Base-by-base conservation (phyloP, 1,140 invertebrate species). In the Drosophila eugracilis region DNA sequence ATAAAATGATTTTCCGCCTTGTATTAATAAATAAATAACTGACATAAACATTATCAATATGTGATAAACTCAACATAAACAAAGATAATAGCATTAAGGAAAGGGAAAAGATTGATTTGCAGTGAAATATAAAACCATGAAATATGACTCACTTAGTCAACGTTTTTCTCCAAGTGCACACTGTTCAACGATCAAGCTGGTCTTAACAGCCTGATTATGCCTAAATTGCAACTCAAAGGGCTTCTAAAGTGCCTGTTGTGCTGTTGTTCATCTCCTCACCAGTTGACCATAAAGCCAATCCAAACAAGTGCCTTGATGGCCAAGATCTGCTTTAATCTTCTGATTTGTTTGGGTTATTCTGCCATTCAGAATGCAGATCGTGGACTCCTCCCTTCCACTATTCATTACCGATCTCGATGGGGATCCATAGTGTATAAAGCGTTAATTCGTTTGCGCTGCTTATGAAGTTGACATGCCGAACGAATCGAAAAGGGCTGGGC, bases 391-490 rank as follows among this genome's bases (percentile, higher is more conserved):
- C 44, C 37, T 14, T 39, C 34, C 49, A 28, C 17, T n/a, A 57
- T 78, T 62, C 73, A 78, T 88, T 75, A 78, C 15, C 44, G 9
- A 45, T 59, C 78, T 14, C 81, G 81, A 74, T 83, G 57, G 48
- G 81, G 30, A 34, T 37, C n/a, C 41, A 15, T 6, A 24, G 3
- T 28, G 24, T 49, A 37, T 21, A n/a, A n/a, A 47, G 39, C 47
- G 69, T 84, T 83, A 71, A 83, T 74, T 79, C 50, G 74, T 83
- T 28, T 58, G 73, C 60, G 54, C 70, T 88, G 78, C 71, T 88
- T 88, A 83, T 78, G 78, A 81, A 75, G 63, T 75, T 69, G 78
- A 88, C 65, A 88, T 72, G 83, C 70, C 57, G 42, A 88, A 66
- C 84, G 66, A 78, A 88, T 75, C 53, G 15, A 15, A 54, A 12